Base-by-base conservation (phyloP, 1,140 invertebrate species). In the Cheumatopsyche charites region DNA sequence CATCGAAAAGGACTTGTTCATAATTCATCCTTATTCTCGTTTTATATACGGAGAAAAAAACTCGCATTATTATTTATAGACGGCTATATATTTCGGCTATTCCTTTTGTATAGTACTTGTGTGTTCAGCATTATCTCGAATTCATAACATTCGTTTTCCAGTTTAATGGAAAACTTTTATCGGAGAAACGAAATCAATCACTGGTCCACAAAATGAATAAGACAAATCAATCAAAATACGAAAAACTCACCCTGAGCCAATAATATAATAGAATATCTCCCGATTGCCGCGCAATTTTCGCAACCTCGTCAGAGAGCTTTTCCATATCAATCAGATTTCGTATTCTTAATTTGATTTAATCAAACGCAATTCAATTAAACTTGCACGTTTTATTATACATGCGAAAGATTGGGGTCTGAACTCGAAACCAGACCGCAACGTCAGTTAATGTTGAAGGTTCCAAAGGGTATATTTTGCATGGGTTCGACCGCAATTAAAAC, bases 211-310 rank as follows among this genome's bases (percentile, higher is more conserved):
- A 58, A 58, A 58, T 58, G 21, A 58, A 58, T 58, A 58, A 58
- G 55, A 58, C 55, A 58, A 58, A 58, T 58, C 55, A 58, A 58
- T 58, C 55, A 58, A 58, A 58, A 58, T 52, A 58, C 55, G 55
- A 58, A 26, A 58, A 58, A 58, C 55, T 58, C 25, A 15, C 23
- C n/a, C 19, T 21, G 25, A 4, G 21, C 12, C 55, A 58, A 58
- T 58, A 58, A n/a, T n/a, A n/a, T n/a, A n/a, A 58, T 58, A 58
- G 55, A 58, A 58, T 58, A 21, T 13, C 25, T 19, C 11, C 23
- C 12, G 21, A 11, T 58, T 25, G 6, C 12, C 23, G 1, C 55
- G 21, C 19, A 58, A 58, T 58, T 58, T 58, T 58, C 55, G 25
- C 55, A 58, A 58, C 25, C 47, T 19, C 47, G 47, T 19, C 19